Percentiles rank a stretch among this genome's conserved stretches.
phyloP scores from a whole-genome alignment of 1,140 invertebrate genomes.

The Cardiocondyla obscurior region DNA sequence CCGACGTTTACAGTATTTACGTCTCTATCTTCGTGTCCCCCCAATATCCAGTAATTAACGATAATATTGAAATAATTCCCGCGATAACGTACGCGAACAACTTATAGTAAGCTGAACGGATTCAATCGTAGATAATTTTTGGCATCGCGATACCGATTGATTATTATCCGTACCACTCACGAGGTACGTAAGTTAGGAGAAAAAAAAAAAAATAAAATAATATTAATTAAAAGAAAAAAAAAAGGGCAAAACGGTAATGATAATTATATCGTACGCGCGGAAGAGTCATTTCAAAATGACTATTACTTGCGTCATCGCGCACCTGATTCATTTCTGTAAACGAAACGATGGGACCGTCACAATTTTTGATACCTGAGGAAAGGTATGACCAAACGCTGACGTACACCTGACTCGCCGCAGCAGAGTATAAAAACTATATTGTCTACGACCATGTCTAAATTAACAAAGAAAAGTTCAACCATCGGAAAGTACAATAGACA shows the following conservation, averaged over 20 bases:
- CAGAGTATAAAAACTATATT: neutral
- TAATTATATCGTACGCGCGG: neutral
- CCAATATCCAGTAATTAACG: too few species aligned
- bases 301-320: slow-evolving; percentile 22
- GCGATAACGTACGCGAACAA: neutral
- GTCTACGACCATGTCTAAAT: neutral
- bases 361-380: slow-evolving; percentile 15
- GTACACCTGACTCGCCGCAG: neutral
- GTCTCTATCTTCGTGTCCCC: neutral
- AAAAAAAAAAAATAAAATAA: neutral
- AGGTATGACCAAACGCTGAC: neutral
- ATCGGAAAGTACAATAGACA: too few species aligned
- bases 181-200: neutral
- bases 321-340: slow-evolving; percentile 67
- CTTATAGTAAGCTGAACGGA: neutral
- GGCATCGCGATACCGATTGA: neutral
- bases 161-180: neutral
- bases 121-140: slow-evolving; percentile 1
- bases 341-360: slow-evolving; percentile 39
- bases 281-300: neutral
- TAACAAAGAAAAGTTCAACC: neutral
- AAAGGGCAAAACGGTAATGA: neutral
- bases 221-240: neutral
- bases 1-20: neutral
- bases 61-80: neutral